phyloP scores from a whole-genome alignment of 2,888 invertebrate species.

The Empis stercorea region DNA sequence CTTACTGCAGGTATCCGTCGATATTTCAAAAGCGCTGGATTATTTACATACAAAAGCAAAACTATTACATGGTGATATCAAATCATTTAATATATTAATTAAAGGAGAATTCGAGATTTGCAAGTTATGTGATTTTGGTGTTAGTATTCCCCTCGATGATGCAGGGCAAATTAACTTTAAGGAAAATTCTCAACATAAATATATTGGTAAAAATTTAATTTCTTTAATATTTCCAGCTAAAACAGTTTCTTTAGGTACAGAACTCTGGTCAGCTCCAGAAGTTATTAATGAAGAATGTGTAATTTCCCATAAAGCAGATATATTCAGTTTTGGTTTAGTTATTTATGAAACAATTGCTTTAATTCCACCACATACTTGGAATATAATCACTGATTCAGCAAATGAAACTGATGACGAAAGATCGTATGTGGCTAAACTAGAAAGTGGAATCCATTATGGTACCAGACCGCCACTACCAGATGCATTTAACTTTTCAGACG shows the following conservation, averaged over 20 bases:
- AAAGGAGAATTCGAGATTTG: slow-evolving; percentile 61
- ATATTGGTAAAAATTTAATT: slow-evolving; percentile 42
- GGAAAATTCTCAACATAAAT: slow-evolving; percentile 41
- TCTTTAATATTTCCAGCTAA: no score
- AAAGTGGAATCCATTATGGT: slow-evolving; percentile 37
- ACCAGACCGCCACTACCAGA: slow-evolving; percentile 58
- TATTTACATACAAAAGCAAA: slow-evolving; percentile 62
- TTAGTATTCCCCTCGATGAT: slow-evolving; percentile 55
- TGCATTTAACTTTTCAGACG: slow-evolving; percentile 42
- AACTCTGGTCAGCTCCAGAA: slow-evolving; percentile 71
- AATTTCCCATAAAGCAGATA: slow-evolving; percentile 59
- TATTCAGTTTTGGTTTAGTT: slow-evolving; percentile 66
- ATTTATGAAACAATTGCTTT: slow-evolving; percentile 73
- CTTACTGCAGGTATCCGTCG: slow-evolving; percentile 44
- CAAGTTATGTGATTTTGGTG: slow-evolving; percentile 77
- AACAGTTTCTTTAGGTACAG: slow-evolving; percentile 47
- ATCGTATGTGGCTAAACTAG: slow-evolving; percentile 12
- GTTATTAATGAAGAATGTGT: slow-evolving; percentile 44
- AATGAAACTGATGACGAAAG: slow-evolving; percentile 14
- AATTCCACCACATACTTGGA: slow-evolving; percentile 48
- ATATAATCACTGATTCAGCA: slow-evolving; percentile 15
- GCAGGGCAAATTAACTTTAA: slow-evolving; percentile 47
- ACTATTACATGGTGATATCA: slow-evolving; percentile 70
- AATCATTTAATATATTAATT: slow-evolving; percentile 69
- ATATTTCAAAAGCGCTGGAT: slow-evolving; percentile 56